A percentile compares a stretch with the other conserved stretches of the same genome.
Evolutionary conservation across 2,113 vertebrate genomes (phyloP).

Genomic region (Catharus bicknelli): DNA sequence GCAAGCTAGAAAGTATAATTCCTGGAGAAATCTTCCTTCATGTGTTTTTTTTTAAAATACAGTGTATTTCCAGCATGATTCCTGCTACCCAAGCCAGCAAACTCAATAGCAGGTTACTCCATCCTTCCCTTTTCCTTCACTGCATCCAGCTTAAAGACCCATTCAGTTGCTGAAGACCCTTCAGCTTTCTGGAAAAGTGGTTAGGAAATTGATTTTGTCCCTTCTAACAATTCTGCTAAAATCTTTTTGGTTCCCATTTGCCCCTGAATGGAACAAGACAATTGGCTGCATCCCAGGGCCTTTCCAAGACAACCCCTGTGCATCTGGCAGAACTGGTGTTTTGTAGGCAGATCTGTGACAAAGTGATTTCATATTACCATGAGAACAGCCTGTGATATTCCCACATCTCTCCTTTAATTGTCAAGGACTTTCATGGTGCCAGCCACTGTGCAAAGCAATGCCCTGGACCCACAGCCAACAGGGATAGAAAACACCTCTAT

Average conservation of each 20-base stretch:
- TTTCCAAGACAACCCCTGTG: background rate
- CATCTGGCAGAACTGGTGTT: background rate
- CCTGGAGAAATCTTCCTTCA: background rate
- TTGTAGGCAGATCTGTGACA: background rate
- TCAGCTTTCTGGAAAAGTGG: background rate
- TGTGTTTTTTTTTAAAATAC: background rate
- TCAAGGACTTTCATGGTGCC: background rate
- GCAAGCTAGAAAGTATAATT: background rate
- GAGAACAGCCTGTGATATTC: background rate
- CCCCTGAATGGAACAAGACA: accelerated
- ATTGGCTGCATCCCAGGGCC: background rate
- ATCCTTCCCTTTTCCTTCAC: background rate
- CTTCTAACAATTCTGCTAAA: background rate
- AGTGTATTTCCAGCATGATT: background rate
- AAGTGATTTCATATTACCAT: background rate
- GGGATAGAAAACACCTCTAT: background rate
- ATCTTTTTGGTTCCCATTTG: background rate
- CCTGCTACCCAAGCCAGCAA: background rate
- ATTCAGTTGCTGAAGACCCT: background rate
- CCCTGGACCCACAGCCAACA: background rate
- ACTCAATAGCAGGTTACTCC: accelerated
- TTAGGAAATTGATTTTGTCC: background rate
- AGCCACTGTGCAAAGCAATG: background rate
- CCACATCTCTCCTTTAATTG: background rate
- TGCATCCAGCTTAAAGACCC: background rate